phyloP scores from a whole-genome alignment of 2,113 vertebrate species.

The Hippocampus zosterae region DNA sequence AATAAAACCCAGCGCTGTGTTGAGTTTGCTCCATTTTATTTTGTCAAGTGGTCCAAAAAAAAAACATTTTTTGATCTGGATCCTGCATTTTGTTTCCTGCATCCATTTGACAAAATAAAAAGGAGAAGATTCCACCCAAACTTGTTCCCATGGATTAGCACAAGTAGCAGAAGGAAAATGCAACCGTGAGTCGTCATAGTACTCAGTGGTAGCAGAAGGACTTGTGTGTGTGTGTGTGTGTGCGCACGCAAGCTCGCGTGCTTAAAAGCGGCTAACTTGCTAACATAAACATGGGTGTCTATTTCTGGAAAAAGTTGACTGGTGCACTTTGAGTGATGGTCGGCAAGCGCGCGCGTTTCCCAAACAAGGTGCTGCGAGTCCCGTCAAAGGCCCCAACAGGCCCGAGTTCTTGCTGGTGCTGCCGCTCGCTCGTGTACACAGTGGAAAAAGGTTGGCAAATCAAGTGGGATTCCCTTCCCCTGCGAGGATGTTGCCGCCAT shows the following conservation, averaged over 20 bases:
- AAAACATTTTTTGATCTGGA: no score
- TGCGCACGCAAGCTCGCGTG: constrained; percentile 18
- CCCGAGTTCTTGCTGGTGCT: neutral
- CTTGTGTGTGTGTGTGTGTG: no score
- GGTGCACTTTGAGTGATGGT: constrained; percentile 37
- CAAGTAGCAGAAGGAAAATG: no score
- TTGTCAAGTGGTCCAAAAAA: no score
- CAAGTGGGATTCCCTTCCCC: constrained; percentile 42
- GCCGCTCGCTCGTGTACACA: constrained; percentile 31
- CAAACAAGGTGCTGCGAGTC: constrained; percentile 63
- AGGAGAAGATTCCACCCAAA: no score
- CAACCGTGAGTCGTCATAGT: no score
- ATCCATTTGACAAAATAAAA: no score
- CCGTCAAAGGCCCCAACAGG: neutral
- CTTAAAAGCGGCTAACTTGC: constrained; percentile 46
- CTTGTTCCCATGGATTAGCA: no score
- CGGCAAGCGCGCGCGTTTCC: constrained; percentile 44
- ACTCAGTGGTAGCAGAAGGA: no score
- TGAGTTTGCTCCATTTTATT: no score
- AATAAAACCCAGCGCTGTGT: no score
- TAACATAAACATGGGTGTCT: constrained; percentile 62
- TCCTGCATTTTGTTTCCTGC: no score
- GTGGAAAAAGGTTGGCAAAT: constrained; percentile 34
- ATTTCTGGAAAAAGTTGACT: constrained; percentile 71
- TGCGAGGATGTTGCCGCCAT: neutral